These are phyloP conservation scores for Diorhabda elongata DNA, from an alignment of 1,140 invertebrate genomes.

Conservation along the genomic window DNA sequence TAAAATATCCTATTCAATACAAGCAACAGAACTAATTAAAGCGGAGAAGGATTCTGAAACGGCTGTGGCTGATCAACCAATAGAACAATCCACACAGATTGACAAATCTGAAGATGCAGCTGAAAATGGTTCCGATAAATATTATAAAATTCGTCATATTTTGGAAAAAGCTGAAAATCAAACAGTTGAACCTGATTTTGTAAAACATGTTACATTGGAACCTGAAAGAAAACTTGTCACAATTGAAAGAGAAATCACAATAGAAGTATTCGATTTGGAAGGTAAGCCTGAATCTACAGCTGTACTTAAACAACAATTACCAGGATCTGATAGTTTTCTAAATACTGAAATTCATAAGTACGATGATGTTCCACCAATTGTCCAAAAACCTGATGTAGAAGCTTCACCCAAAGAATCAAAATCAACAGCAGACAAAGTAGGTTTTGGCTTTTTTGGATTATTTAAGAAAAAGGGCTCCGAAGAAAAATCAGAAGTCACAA, in stretches of 20 bases:
- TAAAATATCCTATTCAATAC: background rate
- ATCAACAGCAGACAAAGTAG: background rate
- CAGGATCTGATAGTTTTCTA: slow-evolving; percentile 12
- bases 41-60: too few species aligned
- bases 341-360: slow-evolving; percentile 20
- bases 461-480: slow-evolving; percentile 15
- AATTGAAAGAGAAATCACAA: slow-evolving; percentile 6
- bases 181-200: background rate
- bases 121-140: background rate
- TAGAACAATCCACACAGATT: background rate
- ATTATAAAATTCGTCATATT: slow-evolving; percentile 1
- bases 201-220: slow-evolving; percentile 18
- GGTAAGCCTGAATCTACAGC: background rate
- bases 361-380: slow-evolving; percentile 26
- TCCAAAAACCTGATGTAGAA: background rate
- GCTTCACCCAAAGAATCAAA: background rate
- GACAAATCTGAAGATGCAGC: background rate
- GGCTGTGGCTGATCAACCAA: background rate
- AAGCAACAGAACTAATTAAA: background rate
- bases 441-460: background rate
- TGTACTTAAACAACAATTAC: background rate
- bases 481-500: slow-evolving; percentile 8
- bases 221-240: slow-evolving; percentile 10
- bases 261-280: background rate
- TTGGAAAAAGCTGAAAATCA: background rate